A percentile compares a stretch with the other conserved stretches of the same genome.
These are phyloP conservation scores for Phorcus lineatus DNA, from an alignment of 2,888 invertebrate species.

Conservation along the genomic window DNA sequence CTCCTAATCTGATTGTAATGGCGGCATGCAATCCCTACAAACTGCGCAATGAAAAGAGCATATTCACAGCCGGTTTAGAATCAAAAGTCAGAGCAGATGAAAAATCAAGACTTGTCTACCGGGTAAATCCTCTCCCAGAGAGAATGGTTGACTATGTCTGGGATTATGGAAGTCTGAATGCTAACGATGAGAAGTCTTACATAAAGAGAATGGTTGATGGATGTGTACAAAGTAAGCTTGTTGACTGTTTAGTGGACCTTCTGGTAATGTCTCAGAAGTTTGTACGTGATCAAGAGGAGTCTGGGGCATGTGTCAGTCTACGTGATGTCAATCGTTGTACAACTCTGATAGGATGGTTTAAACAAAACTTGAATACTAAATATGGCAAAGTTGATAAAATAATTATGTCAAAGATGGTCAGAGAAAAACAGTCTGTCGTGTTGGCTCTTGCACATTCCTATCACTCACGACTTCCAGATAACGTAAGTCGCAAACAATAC, in stretches of 20 bases:
- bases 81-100: conserved; percentile 31
- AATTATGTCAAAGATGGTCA: not conserved
- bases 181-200: conserved; percentile 31
- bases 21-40: conserved; percentile 35
- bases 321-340: conserved; percentile 24
- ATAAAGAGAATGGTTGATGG: conserved; percentile 31
- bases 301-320: conserved; percentile 23
- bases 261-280: conserved; percentile 20
- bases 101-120: conserved; percentile 30
- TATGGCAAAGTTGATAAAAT: not conserved
- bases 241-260: conserved; percentile 15
- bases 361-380: not conserved
- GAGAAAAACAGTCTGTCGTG: not conserved
- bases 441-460: conserved; percentile 27
- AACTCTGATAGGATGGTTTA: conserved; percentile 15
- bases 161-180: conserved; percentile 32
- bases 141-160: conserved; percentile 35
- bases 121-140: conserved; percentile 35
- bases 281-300: not conserved
- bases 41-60: conserved; percentile 2
- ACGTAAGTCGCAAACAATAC: not conserved
- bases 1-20: conserved; percentile 27
- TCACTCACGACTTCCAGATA: not conserved
- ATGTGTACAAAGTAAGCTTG: not conserved
- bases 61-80: conserved; percentile 25